Conservation (phyloP, 2,888 invertebrate genomes). For the Pseudococcus longispinus region DNA sequence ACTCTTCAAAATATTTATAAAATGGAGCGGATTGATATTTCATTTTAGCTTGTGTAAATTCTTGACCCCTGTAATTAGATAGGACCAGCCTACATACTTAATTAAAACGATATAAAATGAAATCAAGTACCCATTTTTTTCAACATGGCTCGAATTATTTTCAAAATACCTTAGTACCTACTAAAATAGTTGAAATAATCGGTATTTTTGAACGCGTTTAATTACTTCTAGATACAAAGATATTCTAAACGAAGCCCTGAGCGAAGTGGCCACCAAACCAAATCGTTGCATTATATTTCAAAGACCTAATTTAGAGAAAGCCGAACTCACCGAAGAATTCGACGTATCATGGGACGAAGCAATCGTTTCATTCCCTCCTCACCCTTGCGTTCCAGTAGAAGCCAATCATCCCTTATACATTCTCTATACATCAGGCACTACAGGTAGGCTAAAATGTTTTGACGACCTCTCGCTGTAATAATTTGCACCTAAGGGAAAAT, state of each 20-base stretch:
- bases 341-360: slow-evolving; percentile 84
- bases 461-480: background rate
- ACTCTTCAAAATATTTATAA: too few relatives aligned
- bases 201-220: background rate
- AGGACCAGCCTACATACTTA: too few relatives aligned
- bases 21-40: too few relatives aligned
- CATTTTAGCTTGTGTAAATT: too few relatives aligned
- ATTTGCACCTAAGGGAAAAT: background rate
- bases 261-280: slow-evolving; percentile 74
- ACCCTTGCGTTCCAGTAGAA: slow-evolving; percentile 83
- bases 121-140: too few relatives aligned
- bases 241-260: slow-evolving; percentile 82
- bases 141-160: too few relatives aligned
- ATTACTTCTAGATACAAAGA: slow-evolving; percentile 71
- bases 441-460: slow-evolving; percentile 65
- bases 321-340: slow-evolving; percentile 69
- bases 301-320: slow-evolving; percentile 72
- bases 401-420: slow-evolving; percentile 91
- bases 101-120: too few relatives aligned
- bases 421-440: slow-evolving; percentile 90
- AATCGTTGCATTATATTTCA: slow-evolving; percentile 84
- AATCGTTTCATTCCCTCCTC: slow-evolving; percentile 70
- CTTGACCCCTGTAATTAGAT: too few relatives aligned
- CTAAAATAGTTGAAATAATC: too few relatives aligned
- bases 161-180: too few relatives aligned